phyloP scores from a whole-genome alignment of 92 coral and sea anemone species.

The Actinostola sp. region DNA sequence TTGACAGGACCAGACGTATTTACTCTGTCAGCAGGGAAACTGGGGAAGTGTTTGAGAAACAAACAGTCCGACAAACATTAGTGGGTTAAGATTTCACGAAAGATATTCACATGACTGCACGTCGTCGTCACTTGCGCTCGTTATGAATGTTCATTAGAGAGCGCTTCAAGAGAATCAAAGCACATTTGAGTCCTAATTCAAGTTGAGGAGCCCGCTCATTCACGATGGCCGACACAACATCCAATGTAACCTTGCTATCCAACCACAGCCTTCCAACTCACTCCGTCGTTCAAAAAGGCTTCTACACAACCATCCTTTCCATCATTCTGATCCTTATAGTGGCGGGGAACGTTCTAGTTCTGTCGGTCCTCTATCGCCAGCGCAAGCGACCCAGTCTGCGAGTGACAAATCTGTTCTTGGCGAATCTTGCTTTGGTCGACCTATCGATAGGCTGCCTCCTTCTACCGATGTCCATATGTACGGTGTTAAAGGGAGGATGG shows the following conservation, averaged over 20 bases:
- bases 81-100: too few relatives aligned
- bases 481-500: constrained; percentile 54
- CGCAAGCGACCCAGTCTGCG: constrained; percentile 71
- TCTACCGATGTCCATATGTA: constrained; percentile 74
- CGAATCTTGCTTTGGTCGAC: constrained; percentile 88
- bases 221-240: neutral
- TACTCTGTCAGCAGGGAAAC: neutral
- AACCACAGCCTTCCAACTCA: constrained; percentile 20
- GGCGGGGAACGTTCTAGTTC: constrained; percentile 73
- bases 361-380: constrained; percentile 81
- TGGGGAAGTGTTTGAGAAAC: too few relatives aligned
- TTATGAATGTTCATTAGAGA: too few relatives aligned
- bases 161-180: too few relatives aligned
- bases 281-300: constrained; percentile 18
- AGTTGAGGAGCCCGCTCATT: too few relatives aligned
- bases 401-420: constrained; percentile 84
- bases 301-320: constrained; percentile 48
- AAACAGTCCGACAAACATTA: too few relatives aligned
- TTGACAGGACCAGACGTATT: too few relatives aligned
- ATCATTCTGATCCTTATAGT: constrained; percentile 59
- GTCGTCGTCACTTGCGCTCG: too few relatives aligned
- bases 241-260: neutral
- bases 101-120: too few relatives aligned
- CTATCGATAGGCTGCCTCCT: constrained; percentile 67
- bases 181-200: too few relatives aligned